Conservation (phyloP, 2,888 invertebrate species). For the Amphimallon solstitiale region DNA sequence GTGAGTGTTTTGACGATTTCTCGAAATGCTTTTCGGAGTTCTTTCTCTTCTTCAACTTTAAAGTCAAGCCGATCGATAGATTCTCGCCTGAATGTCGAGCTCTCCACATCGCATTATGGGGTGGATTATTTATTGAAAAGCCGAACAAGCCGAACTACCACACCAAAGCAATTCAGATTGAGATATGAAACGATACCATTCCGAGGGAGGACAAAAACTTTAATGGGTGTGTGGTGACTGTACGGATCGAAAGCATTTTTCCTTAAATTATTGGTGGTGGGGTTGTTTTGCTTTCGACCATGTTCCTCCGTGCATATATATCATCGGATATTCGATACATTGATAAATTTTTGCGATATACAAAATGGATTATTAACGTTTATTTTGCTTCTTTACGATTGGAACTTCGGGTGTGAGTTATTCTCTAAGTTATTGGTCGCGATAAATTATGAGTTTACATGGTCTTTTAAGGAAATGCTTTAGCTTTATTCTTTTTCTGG, state of each 20-base stretch:
- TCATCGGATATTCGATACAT: background rate
- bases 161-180: conserved; percentile 24
- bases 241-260: conserved; percentile 2
- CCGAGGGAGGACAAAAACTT: conserved; percentile 22
- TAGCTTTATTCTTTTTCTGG: too few relatives aligned
- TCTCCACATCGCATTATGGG: conserved; percentile 20
- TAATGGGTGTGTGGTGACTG: conserved; percentile 15
- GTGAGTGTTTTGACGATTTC: conserved; percentile 28
- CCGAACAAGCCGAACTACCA: conserved; percentile 9
- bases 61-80: conserved; percentile 23
- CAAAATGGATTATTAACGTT: background rate
- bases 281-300: conserved; percentile 1
- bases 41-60: background rate
- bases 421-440: too few relatives aligned
- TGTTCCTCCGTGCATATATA: background rate
- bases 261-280: conserved; percentile 16
- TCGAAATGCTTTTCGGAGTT: conserved; percentile 18
- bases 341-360: background rate
- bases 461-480: too few relatives aligned
- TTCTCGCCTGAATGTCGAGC: conserved; percentile 20
- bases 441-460: too few relatives aligned
- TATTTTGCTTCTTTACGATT: too few relatives aligned
- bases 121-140: conserved; percentile 31
- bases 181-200: conserved; percentile 23
- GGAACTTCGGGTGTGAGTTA: too few relatives aligned